phyloP scores from a whole-genome alignment of 2,797 vertebrate genomes.

The Astyanax mexicanus region DNA sequence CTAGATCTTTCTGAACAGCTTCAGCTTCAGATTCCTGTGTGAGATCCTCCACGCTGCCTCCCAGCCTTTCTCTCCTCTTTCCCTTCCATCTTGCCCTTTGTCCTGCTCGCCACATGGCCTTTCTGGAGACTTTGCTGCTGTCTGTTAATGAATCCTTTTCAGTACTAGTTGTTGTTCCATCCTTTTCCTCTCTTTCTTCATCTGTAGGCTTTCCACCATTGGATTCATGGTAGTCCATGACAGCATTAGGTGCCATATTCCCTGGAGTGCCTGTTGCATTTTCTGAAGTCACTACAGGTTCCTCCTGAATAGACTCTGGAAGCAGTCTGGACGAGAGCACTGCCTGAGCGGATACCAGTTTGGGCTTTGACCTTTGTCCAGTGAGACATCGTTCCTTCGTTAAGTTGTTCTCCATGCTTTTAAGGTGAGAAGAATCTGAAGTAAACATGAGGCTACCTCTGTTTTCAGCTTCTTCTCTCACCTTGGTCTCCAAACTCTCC shows the following conservation, averaged over 20 bases:
- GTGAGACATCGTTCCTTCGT: constrained; percentile 2
- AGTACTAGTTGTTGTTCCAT: constrained; percentile 23
- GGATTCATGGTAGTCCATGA: not conserved
- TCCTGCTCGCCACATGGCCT: constrained; percentile 40
- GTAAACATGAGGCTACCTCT: constrained; percentile 11
- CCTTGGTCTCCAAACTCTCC: constrained; percentile 10
- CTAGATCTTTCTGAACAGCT: constrained; percentile 11
- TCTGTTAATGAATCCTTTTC: not conserved
- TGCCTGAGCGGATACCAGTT: constrained; percentile 66
- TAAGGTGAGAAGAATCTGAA: constrained; percentile 17
- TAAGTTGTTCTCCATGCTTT: not conserved
- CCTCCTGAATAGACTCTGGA: constrained; percentile 31
- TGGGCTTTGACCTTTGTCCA: constrained; percentile 59
- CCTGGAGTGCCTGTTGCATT: not conserved
- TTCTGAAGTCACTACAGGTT: not conserved
- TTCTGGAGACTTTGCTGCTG: constrained; percentile 26
- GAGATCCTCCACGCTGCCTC: constrained; percentile 58
- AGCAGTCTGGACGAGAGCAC: constrained; percentile 73
- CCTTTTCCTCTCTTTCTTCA: constrained; percentile 48
- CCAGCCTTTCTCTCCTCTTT: constrained; percentile 62
- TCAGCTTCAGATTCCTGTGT: constrained; percentile 33
- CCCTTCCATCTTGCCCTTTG: constrained; percentile 57
- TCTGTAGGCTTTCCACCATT: not conserved
- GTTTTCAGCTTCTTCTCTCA: constrained; percentile 45
- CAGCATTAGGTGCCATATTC: constrained; percentile 18